Evolutionary conservation across 2,888 invertebrate genomes (phyloP).

Genomic region (Cremastinae sp.): DNA sequence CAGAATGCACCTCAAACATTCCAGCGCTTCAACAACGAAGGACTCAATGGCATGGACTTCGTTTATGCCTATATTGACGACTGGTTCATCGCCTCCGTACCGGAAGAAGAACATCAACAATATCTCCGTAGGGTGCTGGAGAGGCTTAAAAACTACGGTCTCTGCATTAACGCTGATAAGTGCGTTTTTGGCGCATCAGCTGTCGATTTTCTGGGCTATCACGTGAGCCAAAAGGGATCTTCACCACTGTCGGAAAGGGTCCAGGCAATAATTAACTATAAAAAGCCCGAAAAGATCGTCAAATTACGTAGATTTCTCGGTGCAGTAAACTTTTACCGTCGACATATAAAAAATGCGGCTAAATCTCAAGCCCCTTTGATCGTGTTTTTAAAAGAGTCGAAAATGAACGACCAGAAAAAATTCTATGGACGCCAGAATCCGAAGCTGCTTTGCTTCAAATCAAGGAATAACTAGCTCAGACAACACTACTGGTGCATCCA

Average conservation of each 20-base stretch:
- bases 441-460: not conserved
- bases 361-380: not conserved
- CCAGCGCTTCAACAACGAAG: not conserved
- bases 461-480: not conserved
- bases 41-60: not conserved
- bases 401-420: not conserved
- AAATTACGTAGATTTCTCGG: conserved; percentile 13
- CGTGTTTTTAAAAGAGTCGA: not conserved
- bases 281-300: not conserved
- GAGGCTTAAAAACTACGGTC: not conserved
- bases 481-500: conserved; percentile 52
- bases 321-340: conserved; percentile 1
- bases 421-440: conserved; percentile 10
- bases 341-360: not conserved
- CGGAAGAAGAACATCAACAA: not conserved
- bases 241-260: not conserved
- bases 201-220: not conserved
- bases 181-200: not conserved
- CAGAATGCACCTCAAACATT: not conserved
- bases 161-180: not conserved
- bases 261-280: not conserved
- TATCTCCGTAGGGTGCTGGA: not conserved
- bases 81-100: not conserved
- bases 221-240: not conserved
- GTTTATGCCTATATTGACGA: not conserved